Evolutionary conservation across 2,797 vertebrate species (phyloP), one percentile per base, ranked within the genome.

Genomic region (Merluccius polli): DNA sequence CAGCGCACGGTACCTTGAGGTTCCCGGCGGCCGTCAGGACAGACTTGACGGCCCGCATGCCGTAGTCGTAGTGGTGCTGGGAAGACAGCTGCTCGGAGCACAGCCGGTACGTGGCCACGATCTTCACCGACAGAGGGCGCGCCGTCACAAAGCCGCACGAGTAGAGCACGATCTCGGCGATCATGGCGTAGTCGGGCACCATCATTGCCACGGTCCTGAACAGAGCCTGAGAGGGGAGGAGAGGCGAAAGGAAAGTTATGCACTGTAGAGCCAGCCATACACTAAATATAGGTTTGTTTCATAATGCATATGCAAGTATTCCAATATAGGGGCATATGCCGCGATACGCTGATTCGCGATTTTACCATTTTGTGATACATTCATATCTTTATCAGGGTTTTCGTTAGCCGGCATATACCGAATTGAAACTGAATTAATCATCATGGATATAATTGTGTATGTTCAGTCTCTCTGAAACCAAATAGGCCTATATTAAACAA

Each of bases 131-230:
- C 1, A 97, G 92, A 0, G 96, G 96, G 21, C 95, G 93, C 0
- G 96, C 95, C 7, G 92, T 95, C 73, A 97, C 95, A 86, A 97
- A 98, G 3, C 96, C 96, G 18, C 94, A 97, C 0, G 96, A 98
- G 88, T 97, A 98, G 8, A 97, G 92, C 78, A 96, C 95, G 1
- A 97, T 98, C 88, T 98, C 96, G 0, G 96, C 95, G 16, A 98
- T 98, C 95, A 98, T 95, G 38, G 95, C 95, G 0, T 98, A 97
- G 87, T 97, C 96, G 0, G 96, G 97, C 16, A 98, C 96, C 96
- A 98, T 97, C 97, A 98, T 97, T 3, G 96, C 96, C 32, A 97
- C 96, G 0, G 96, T 96, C 76, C 96, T 92, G 82, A 97, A 98
- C 75, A 98, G 93, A 78, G 96, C 95, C 96, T 97, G 69, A 21